A percentile compares a stretch with the other conserved stretches of the same genome.
Conservation (phyloP, 2,888 invertebrate genomes). For the Troides aeacus region DNA sequence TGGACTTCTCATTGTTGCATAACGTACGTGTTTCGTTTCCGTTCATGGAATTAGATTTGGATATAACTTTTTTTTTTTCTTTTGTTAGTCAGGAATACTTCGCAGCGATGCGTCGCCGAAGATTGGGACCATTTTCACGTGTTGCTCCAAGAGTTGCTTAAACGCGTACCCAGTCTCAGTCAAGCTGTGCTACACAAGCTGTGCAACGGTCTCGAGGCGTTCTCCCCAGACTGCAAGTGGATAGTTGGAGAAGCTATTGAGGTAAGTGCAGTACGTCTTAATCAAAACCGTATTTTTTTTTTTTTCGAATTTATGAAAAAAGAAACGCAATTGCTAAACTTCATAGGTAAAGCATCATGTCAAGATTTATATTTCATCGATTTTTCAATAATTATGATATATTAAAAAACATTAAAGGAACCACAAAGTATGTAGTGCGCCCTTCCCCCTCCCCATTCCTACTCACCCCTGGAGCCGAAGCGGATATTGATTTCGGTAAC, state of each 20-base stretch:
- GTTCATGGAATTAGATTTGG: neutral
- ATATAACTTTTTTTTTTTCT: constrained; percentile 18
- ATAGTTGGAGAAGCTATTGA: constrained; percentile 97
- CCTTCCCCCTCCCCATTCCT: neutral
- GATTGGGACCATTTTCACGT: constrained; percentile 99
- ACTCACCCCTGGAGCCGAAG: constrained; percentile 6
- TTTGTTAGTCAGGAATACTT: constrained; percentile 72
- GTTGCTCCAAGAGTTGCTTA: constrained; percentile 90
- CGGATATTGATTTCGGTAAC: constrained; percentile 26
- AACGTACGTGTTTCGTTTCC: neutral
- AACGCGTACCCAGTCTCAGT: constrained; percentile 89
- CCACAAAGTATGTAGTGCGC: too few relatives aligned
- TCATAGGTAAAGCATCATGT: neutral
- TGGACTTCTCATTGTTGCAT: neutral
- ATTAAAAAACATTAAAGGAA: too few relatives aligned
- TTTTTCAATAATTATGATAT: too few relatives aligned
- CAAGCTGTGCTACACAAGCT: constrained; percentile 88
- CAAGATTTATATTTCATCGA: too few relatives aligned
- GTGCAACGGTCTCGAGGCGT: constrained; percentile 95
- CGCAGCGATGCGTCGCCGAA: constrained; percentile 85
- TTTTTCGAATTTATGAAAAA: neutral
- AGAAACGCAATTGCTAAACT: neutral
- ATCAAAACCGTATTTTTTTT: neutral
- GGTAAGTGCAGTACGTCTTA: constrained; percentile 65
- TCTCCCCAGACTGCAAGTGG: constrained; percentile 98